These are phyloP conservation scores for Microtus montanus DNA, from an alignment of 2,113 vertebrate species.

Conservation along the genomic window DNA sequence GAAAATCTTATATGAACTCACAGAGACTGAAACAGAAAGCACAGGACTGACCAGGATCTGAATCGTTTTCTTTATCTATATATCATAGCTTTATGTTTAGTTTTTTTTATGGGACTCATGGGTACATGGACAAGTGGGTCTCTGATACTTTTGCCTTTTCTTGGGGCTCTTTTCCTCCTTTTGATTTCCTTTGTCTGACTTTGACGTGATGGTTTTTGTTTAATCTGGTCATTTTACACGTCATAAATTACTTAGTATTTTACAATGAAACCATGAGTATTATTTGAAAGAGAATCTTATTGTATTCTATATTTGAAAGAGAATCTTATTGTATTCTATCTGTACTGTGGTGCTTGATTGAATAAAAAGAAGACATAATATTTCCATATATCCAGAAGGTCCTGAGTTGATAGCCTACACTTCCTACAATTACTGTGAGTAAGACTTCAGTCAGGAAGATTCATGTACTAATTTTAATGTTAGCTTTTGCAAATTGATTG, in stretches of 20 bases:
- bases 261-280: neutral
- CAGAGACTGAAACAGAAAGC: neutral
- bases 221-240: neutral
- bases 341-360: neutral
- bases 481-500: neutral
- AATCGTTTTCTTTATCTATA: too few relatives aligned
- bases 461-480: neutral
- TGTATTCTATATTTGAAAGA: neutral
- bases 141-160: too few relatives aligned
- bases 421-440: neutral
- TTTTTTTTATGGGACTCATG: too few relatives aligned
- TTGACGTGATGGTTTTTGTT: too few relatives aligned
- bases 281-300: neutral
- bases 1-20: neutral
- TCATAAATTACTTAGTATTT: neutral
- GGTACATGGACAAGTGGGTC: too few relatives aligned
- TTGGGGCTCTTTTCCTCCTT: too few relatives aligned
- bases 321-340: neutral
- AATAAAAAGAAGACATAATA: neutral
- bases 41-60: neutral
- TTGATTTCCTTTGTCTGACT: too few relatives aligned
- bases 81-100: too few relatives aligned
- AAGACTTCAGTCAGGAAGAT: neutral
- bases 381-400: neutral
- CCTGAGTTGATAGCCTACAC: neutral